phyloP scores from a whole-genome alignment of 2,888 invertebrate genomes.

The Andrena haemorrhoa region DNA sequence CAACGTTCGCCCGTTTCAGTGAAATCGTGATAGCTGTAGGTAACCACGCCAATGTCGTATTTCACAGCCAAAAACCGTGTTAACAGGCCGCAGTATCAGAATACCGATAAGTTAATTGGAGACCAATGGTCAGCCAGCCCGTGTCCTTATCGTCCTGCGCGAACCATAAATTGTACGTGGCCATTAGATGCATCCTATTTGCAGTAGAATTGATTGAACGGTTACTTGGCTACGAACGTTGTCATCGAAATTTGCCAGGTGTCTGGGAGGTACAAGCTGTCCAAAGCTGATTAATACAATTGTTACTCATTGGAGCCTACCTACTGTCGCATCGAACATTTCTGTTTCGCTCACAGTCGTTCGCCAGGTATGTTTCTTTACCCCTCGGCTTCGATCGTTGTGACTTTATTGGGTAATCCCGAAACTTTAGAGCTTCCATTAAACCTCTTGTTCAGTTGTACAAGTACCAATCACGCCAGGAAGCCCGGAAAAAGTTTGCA shows the following conservation, averaged over 20 bases:
- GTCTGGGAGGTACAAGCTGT: too few species aligned
- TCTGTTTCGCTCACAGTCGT: too few species aligned
- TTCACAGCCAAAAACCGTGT: conserved; percentile 6
- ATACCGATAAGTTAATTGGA: conserved; percentile 18
- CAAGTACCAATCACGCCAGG: neutral
- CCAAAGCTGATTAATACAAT: too few species aligned
- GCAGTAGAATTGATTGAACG: neutral
- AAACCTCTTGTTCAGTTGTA: neutral
- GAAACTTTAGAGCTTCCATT: neutral
- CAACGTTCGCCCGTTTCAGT: neutral
- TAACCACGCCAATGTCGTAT: neutral
- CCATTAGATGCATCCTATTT: conserved; percentile 15
- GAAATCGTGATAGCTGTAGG: neutral
- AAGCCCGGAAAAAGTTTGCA: neutral
- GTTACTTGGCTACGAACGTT: neutral
- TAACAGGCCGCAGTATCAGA: conserved; percentile 11
- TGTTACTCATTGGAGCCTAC: too few species aligned
- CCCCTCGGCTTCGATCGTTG: too few species aligned
- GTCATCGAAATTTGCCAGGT: too few species aligned
- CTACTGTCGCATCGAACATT: too few species aligned
- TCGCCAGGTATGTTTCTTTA: too few species aligned
- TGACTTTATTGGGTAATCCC: neutral
- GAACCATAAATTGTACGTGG: neutral
- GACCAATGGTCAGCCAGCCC: neutral
- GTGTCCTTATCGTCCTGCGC: neutral